Conservation (phyloP, 2,797 vertebrate genomes). For the Prunella strophiata region DNA sequence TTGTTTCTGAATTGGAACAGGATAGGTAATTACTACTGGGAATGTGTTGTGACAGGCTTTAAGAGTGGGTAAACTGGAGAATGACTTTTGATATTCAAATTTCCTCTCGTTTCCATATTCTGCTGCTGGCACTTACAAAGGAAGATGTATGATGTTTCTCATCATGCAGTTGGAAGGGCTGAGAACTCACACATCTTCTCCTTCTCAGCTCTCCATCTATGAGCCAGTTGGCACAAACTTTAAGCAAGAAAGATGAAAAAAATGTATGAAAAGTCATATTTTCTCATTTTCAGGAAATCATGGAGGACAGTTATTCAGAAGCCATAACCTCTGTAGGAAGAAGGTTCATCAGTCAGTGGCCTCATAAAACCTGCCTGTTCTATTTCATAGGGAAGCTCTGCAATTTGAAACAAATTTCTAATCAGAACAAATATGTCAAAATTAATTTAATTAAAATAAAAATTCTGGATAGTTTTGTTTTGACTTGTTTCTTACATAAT, state of each 20-base stretch:
- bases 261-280: not conserved
- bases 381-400: not conserved
- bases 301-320: not conserved
- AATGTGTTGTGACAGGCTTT: constrained; percentile 43
- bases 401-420: not conserved
- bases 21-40: constrained; percentile 36
- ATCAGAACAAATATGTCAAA: not conserved
- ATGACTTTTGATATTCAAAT: constrained; percentile 69
- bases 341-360: not conserved
- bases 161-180: not conserved
- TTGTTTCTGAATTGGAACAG: constrained; percentile 17
- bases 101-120: constrained; percentile 37
- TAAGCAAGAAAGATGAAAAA: not conserved
- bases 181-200: not conserved
- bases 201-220: not conserved
- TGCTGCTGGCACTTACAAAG: constrained; percentile 43
- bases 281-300: not conserved
- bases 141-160: constrained; percentile 16
- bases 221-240: not conserved
- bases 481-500: not conserved
- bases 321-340: not conserved
- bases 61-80: constrained; percentile 21
- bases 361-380: not conserved
- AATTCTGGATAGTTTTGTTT: not conserved
- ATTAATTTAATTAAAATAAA: not conserved